Base-by-base conservation (phyloP, 2,113 vertebrate species). In the Apodemus speciosus region DNA sequence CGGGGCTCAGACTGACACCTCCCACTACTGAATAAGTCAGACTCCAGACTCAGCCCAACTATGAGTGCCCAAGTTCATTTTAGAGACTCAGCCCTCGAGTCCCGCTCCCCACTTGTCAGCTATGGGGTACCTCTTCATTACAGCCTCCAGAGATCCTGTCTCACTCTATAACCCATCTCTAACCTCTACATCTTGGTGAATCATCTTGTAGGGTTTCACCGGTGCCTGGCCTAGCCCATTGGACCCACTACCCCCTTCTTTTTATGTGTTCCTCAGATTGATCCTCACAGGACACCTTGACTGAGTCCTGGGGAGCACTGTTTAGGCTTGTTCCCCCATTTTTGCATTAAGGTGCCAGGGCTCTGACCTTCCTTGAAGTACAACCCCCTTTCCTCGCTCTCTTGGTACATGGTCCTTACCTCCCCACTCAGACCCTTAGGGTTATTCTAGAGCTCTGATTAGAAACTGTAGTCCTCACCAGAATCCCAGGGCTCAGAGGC, bases 171-270 rank as follows among this genome's bases (percentile, higher is more conserved):
- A 25, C 40, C 32, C 32, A 27, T 1, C 40, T 46, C 32, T 35
- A 49, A 66, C 27, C 81, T 35, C 1, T 3, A 8, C 11, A 53
- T 15, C 18, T 21, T 15, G 20, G 8, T 0, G 40, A 43, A 2
- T n/a, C 20, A 38, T 0, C 23, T 56, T 46, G 14, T 25, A 1
- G 46, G 71, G 35, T 80, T 27, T 13, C 9, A 3, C 9, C 1
- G 5, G 5, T n/a, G 35, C 35, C 11, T 21, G 27, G 0, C 32
- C 0, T 14, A 83, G 38, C 8, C 72, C 62, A 60, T 58, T 2
- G 32, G n/a, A 18, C 3, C 76, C 27, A 38, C 35, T 72, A 4
- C 3, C 27, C 6, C 2, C 3, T 23, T 49, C 30, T n/a, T n/a
- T n/a, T n/a, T 72, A 11, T 2, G 23, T 8, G n/a, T 46, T 14